Evolutionary conservation across 2,888 invertebrate genomes (phyloP).

Genomic region (Eupeodes latifasciatus): DNA sequence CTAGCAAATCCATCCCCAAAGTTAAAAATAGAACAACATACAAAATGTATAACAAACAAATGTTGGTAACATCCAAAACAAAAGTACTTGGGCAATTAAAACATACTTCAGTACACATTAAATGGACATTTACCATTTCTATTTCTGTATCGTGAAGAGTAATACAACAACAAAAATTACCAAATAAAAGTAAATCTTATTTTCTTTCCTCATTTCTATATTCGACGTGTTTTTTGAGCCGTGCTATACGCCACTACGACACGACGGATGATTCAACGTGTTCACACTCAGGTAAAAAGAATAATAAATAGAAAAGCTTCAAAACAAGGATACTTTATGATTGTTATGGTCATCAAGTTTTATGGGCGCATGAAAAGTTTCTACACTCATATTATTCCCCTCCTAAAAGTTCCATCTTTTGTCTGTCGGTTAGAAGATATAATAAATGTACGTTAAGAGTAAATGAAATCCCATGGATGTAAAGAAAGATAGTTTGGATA

Average conservation of each 20-base stretch:
- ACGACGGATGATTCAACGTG: constrained; percentile 10
- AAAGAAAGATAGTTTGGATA: neutral
- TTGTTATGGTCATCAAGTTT: constrained; percentile 75
- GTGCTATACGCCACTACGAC: neutral
- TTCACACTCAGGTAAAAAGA: constrained; percentile 52
- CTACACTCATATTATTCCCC: constrained; percentile 17
- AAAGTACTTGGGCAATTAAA: constrained; percentile 56
- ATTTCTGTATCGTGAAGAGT: neutral
- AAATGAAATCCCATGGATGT: neutral
- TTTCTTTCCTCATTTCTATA: neutral
- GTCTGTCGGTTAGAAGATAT: neutral
- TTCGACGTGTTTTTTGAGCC: neutral
- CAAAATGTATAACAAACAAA: neutral
- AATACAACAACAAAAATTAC: constrained; percentile 20
- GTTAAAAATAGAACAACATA: constrained; percentile 32
- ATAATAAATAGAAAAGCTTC: constrained; percentile 42
- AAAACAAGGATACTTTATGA: constrained; percentile 67
- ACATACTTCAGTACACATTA: constrained; percentile 57
- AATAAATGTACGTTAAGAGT: too few relatives aligned
- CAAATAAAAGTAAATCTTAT: neutral
- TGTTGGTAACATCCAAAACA: constrained; percentile 21
- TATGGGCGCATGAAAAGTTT: constrained; percentile 70
- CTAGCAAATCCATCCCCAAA: constrained; percentile 32
- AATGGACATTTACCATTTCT: constrained; percentile 40
- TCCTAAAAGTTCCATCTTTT: constrained; percentile 47